Conservation (phyloP, 2,113 vertebrate species). For the Budorcas taxicolor region DNA sequence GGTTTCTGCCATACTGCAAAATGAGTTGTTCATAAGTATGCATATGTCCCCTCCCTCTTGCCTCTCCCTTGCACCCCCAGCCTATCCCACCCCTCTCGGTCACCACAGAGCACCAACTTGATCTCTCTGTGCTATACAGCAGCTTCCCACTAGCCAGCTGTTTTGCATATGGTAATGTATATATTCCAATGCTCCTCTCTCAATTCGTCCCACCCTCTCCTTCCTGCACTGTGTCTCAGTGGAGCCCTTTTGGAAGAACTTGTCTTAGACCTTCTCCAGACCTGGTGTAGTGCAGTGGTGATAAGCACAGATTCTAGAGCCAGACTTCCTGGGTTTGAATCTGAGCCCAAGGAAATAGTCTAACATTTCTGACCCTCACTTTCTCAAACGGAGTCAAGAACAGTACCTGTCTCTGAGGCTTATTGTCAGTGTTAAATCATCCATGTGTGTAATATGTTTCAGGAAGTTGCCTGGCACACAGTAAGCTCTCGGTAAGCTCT, state of each 20-base stretch:
- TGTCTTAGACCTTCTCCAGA: neutral
- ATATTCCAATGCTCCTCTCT: neutral
- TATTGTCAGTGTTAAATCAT: neutral
- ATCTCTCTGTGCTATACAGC: neutral
- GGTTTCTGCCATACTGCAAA: neutral
- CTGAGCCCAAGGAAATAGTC: neutral
- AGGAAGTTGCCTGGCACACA: neutral
- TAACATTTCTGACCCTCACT: neutral
- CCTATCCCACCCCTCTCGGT: neutral
- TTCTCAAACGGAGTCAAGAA: neutral
- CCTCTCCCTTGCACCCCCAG: neutral
- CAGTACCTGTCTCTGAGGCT: neutral
- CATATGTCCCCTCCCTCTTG: neutral
- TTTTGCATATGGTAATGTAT: neutral
- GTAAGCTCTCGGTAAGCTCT: neutral
- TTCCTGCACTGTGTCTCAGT: neutral
- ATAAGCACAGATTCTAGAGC: neutral
- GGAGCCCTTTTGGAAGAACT: neutral
- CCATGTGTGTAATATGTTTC: neutral
- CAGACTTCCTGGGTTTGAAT: neutral
- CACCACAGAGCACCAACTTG: neutral
- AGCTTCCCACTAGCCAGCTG: neutral
- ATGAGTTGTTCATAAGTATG: neutral
- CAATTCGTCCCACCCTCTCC: neutral
- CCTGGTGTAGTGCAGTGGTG: fast-evolving